Conservation (phyloP, 2,797 vertebrate species). For the Limosa lapponica region DNA sequence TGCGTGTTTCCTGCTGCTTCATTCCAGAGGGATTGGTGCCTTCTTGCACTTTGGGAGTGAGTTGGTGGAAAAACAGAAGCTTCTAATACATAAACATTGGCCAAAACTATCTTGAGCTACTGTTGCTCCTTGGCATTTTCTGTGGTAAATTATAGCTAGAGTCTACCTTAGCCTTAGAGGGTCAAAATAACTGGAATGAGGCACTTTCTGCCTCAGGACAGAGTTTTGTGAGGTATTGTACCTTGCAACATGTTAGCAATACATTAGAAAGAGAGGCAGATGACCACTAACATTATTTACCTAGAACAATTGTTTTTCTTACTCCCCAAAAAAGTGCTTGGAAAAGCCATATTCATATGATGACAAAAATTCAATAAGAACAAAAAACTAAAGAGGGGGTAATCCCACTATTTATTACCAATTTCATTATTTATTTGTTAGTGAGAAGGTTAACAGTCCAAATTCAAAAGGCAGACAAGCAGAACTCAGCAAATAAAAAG, state of each 20-base stretch:
- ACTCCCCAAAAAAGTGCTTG: neutral
- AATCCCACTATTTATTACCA: neutral
- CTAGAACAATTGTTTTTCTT: neutral
- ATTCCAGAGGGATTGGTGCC: neutral
- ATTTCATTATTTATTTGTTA: neutral
- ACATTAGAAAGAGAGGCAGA: neutral
- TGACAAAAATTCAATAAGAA: neutral
- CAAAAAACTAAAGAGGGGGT: neutral
- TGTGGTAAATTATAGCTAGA: neutral
- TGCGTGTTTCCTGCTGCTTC: neutral
- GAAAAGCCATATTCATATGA: neutral
- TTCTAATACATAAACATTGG: neutral
- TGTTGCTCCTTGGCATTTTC: neutral
- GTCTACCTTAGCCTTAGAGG: neutral
- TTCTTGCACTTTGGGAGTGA: neutral
- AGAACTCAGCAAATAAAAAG: neutral
- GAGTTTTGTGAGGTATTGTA: neutral
- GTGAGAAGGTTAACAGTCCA: neutral
- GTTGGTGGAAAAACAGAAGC: neutral
- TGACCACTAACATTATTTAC: neutral
- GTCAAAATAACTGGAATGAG: neutral
- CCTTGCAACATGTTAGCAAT: neutral
- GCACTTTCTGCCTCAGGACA: rapidly evolving
- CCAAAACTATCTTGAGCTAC: neutral
- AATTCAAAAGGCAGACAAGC: neutral